These are phyloP conservation scores for Drosophila falleni DNA, from an alignment of 2,888 invertebrate genomes.

Conservation along the genomic window DNA sequence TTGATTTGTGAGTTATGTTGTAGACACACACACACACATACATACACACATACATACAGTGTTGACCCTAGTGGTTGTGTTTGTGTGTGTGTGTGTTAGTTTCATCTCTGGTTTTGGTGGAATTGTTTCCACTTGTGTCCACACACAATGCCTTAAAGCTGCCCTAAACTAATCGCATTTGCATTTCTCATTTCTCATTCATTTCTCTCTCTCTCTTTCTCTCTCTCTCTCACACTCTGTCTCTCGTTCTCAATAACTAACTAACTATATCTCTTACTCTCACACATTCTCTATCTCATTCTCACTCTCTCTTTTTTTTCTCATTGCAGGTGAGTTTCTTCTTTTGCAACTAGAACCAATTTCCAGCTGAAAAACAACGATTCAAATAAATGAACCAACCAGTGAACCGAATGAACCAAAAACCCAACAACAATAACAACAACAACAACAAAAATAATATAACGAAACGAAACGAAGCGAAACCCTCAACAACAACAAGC, in stretches of 20 bases:
- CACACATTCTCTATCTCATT: not conserved
- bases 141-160: slow-evolving; percentile 19
- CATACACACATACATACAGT: slow-evolving; percentile 16
- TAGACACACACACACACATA: slow-evolving; percentile 44
- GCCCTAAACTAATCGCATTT: slow-evolving; percentile 44
- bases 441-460: not conserved
- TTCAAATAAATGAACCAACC: slow-evolving; percentile 18
- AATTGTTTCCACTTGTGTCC: slow-evolving; percentile 26
- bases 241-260: not conserved
- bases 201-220: not conserved
- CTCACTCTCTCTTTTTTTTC: slow-evolving; percentile 8
- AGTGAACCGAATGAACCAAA: slow-evolving; percentile 16
- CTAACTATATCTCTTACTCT: not conserved
- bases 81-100: slow-evolving; percentile 14
- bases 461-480: slow-evolving; percentile 5
- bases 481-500: slow-evolving; percentile 12
- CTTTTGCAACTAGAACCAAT: slow-evolving; percentile 37
- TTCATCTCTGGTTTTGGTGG: slow-evolving; percentile 22
- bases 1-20: slow-evolving; percentile 74
- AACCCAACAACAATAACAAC: not conserved
- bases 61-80: not conserved
- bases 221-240: slow-evolving; percentile 6
- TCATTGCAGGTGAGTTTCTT: slow-evolving; percentile 55
- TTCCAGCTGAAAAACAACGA: slow-evolving; percentile 22
- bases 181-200: slow-evolving; percentile 12